Evolutionary conservation across 2,888 invertebrate genomes (phyloP).

Genomic region (Ellobium chinense): DNA sequence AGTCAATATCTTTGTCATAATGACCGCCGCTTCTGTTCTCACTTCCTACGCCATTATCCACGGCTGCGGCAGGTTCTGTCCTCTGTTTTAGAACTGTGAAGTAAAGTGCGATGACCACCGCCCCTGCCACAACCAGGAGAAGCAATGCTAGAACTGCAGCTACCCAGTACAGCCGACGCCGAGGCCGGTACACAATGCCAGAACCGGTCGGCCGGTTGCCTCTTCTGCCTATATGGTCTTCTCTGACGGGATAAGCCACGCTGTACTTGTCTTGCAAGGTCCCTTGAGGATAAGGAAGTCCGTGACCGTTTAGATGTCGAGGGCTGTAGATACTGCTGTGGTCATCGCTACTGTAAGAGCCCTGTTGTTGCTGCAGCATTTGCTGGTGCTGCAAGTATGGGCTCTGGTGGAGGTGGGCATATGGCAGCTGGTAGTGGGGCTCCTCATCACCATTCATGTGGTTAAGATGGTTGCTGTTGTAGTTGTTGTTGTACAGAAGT

Average conservation of each 20-base stretch:
- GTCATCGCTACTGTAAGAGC: conserved; percentile 28
- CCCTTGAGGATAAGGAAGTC: conserved; percentile 4
- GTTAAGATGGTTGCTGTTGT: conserved; percentile 32
- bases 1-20: neutral
- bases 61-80: neutral
- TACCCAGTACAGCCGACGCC: conserved; percentile 42
- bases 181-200: conserved; percentile 46
- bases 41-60: neutral
- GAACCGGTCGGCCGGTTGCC: conserved; percentile 39
- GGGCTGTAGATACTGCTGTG: conserved; percentile 37
- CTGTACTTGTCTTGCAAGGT: conserved; percentile 42
- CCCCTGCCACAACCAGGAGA: conserved; percentile 46
- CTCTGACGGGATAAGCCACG: conserved; percentile 35
- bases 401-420: conserved; percentile 42
- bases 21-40: neutral
- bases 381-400: conserved; percentile 43
- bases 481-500: conserved; percentile 44
- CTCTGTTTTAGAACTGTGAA: conserved; percentile 48
- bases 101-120: conserved; percentile 45
- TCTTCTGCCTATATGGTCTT: conserved; percentile 26
- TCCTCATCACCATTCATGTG: conserved; percentile 27
- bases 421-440: conserved; percentile 44
- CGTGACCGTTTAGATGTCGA: conserved; percentile 25
- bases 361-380: conserved; percentile 39
- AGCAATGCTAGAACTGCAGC: conserved; percentile 43